These are phyloP conservation scores for Zingel zingel DNA, from an alignment of 2,113 vertebrate genomes.

Conservation along the genomic window DNA sequence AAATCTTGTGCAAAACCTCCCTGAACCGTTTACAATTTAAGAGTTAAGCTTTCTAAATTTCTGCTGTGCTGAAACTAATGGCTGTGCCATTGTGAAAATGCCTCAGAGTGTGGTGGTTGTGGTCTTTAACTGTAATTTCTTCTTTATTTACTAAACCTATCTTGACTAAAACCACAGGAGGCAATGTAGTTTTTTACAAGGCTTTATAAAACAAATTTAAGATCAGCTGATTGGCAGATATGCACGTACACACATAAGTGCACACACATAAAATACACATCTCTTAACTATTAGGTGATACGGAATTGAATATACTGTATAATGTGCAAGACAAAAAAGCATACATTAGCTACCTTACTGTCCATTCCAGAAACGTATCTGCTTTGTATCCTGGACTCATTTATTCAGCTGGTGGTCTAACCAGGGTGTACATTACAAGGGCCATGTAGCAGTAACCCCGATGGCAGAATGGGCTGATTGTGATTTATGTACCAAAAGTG, in stretches of 20 bases:
- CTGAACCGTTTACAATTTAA: not conserved
- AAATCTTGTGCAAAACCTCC: not conserved
- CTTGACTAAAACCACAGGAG: not conserved
- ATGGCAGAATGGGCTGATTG: constrained; percentile 79
- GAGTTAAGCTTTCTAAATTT: not conserved
- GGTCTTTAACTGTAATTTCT: not conserved
- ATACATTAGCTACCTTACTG: constrained; percentile 32
- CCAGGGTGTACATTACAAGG: constrained; percentile 75
- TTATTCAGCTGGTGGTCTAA: constrained; percentile 72
- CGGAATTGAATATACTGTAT: not conserved
- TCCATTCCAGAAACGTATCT: constrained; percentile 50
- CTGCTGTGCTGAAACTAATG: not conserved
- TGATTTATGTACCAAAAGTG: constrained; percentile 82
- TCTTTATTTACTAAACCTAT: not conserved
- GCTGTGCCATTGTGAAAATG: constrained; percentile 4
- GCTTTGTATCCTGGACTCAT: constrained; percentile 53
- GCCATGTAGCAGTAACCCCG: constrained; percentile 80
- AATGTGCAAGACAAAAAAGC: not conserved
- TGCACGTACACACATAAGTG: not conserved
- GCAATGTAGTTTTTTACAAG: not conserved
- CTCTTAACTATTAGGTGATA: not conserved
- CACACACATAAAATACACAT: not conserved
- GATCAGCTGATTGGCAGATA: not conserved
- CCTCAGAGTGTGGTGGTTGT: not conserved
- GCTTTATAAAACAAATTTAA: not conserved